Evolutionary conservation across 2,888 invertebrate species (phyloP).

Genomic region (Halictus ligatus): DNA sequence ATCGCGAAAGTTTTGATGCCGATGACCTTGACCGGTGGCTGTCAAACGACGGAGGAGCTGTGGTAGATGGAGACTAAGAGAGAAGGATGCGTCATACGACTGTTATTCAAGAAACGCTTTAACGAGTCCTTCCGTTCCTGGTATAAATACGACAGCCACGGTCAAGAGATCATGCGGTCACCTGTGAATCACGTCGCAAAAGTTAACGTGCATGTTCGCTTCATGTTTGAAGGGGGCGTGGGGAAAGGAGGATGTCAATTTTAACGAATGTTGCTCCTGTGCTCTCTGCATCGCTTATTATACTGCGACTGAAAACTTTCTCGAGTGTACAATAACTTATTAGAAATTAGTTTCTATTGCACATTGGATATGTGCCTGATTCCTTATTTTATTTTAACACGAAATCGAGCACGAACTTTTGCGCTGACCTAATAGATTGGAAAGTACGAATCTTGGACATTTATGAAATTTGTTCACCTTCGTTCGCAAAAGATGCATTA

Average conservation of each 20-base stretch:
- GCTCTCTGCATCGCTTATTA: too few relatives aligned
- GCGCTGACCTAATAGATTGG: too few relatives aligned
- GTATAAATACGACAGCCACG: neutral
- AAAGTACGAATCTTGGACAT: too few relatives aligned
- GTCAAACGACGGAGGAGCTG: neutral
- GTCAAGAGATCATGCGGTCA: neutral
- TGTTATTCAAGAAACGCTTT: neutral
- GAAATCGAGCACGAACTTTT: too few relatives aligned
- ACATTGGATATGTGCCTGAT: too few relatives aligned
- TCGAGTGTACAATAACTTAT: too few relatives aligned
- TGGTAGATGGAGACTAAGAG: slow-evolving; percentile 1
- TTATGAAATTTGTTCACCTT: too few relatives aligned
- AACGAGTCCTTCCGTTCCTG: slow-evolving; percentile 20
- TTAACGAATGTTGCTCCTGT: neutral
- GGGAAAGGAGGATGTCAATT: neutral
- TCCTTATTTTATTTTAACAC: too few relatives aligned
- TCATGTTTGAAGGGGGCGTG: neutral
- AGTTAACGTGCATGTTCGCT: neutral
- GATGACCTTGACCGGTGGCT: neutral
- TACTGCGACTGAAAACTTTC: too few relatives aligned
- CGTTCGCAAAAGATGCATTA: too few relatives aligned
- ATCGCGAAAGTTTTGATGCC: neutral
- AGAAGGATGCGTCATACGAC: neutral
- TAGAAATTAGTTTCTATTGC: too few relatives aligned
- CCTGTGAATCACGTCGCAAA: slow-evolving; percentile 7